Conservation (phyloP, 2,797 vertebrate genomes). For the Gymnothorax javanicus region DNA sequence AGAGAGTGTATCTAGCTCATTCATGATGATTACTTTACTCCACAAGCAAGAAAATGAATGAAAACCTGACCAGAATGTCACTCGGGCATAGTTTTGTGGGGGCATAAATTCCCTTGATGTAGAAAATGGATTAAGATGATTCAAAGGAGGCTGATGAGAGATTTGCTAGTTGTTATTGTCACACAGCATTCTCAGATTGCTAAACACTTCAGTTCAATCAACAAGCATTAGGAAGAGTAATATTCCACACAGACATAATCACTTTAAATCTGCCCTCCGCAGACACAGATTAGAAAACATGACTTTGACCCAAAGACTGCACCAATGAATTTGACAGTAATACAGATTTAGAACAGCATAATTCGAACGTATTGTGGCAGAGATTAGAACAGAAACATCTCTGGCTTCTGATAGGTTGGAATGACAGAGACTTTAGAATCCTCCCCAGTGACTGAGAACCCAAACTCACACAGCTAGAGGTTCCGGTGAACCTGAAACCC, state of each 20-base stretch:
- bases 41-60: neutral
- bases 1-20: neutral
- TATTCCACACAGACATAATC: no score
- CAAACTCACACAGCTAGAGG: neutral
- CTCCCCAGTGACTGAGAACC: neutral
- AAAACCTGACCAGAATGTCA: neutral
- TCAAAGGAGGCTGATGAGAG: neutral
- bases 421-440: neutral
- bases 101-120: neutral
- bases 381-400: no score
- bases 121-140: neutral
- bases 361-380: no score
- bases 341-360: no score
- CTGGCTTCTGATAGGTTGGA: neutral
- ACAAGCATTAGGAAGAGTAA: no score
- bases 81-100: neutral
- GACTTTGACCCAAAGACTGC: no score
- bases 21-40: neutral
- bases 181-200: neutral
- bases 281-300: no score
- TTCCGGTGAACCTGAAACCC: no score
- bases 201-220: neutral
- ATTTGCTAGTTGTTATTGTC: no score
- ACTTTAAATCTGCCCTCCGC: no score
- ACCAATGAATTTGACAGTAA: no score